Evolutionary conservation across 2,113 vertebrate species (phyloP).

Genomic region (Mesocricetus auratus): DNA sequence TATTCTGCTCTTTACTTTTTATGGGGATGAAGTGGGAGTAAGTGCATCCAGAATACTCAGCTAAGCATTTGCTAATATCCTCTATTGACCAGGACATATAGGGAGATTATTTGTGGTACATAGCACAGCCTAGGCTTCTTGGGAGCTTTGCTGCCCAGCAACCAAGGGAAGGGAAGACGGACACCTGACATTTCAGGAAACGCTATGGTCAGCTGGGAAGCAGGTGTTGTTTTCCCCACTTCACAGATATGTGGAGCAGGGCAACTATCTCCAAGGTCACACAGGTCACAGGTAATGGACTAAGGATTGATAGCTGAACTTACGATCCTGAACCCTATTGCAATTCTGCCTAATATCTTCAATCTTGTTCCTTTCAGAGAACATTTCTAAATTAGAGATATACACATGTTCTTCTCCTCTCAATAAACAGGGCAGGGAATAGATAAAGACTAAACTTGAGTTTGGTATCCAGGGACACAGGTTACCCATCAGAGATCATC

Average conservation of each 20-base stretch:
- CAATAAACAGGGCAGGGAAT: not conserved
- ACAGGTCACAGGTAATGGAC: not conserved
- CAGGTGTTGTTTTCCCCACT: too few species aligned
- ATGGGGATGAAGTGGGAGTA: slow-evolving; percentile 79
- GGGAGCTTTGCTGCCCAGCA: not conserved
- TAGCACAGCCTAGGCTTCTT: not conserved
- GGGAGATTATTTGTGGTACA: slow-evolving; percentile 47
- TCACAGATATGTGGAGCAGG: not conserved
- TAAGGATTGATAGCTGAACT: not conserved
- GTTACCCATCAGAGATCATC: not conserved
- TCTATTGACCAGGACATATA: slow-evolving; percentile 65
- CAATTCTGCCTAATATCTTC: not conserved
- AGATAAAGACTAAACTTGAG: too few species aligned
- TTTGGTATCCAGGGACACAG: not conserved
- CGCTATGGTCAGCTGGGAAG: not conserved
- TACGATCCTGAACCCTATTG: not conserved
- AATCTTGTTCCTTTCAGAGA: not conserved
- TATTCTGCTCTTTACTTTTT: slow-evolving; percentile 85
- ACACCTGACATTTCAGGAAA: too few species aligned
- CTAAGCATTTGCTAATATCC: slow-evolving; percentile 79
- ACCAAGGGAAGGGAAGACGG: not conserved
- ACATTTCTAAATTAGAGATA: not conserved
- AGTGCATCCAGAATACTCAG: slow-evolving; percentile 75
- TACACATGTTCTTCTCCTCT: fast-evolving
- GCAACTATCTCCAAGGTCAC: not conserved